Base-by-base conservation (phyloP, 2,113 vertebrate species). In the Amia ocellicauda region DNA sequence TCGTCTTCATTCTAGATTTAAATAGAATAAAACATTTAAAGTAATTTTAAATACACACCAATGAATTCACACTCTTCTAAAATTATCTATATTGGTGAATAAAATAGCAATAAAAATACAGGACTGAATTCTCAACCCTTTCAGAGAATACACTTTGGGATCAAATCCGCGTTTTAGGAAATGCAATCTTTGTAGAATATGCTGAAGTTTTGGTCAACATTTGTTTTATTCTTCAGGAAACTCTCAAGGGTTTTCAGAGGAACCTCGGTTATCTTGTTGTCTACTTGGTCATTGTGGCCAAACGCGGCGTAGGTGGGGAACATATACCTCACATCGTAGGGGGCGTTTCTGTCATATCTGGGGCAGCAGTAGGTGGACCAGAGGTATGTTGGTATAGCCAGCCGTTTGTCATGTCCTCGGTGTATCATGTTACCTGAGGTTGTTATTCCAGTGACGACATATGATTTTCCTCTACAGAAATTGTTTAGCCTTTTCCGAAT, bases 331-430 rank as follows among this genome's bases (percentile, higher is more conserved):
- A 86, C 85, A 50, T 84, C 81, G 23, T 84, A 85, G 0, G 86
- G 86, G 0, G 85, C 81, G 66, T 88, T 86, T 4, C 27, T 77
- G 62, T 86, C 83, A 43, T 80, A 88, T 42, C 54, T 41, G 1
- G 83, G 83, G 66, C 85, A 88, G 74, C 86, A 88, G 70, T 88
- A 88, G 1, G 81, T 82, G 55, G 83, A 62, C 85, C 86, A 88
- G 28, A 88, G 3, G 27, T 85, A 56, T 55, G 81, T 81, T 0
- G 86, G 85, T 45, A 86, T 62, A 4, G 67, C 72, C 22, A 88
- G 22, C 1, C 81, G 75, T 23, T 82, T 69, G 22, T 66, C 69
- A 22, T 74, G 76, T 13, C 69, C 70, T 53, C 78, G 71, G 24
- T 49, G 73, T 31, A 86, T 68, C 22, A 58, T 58, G 1, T 43